These are phyloP conservation scores for Hippolais icterina DNA, from an alignment of 2,113 vertebrate genomes.

Conservation along the genomic window DNA sequence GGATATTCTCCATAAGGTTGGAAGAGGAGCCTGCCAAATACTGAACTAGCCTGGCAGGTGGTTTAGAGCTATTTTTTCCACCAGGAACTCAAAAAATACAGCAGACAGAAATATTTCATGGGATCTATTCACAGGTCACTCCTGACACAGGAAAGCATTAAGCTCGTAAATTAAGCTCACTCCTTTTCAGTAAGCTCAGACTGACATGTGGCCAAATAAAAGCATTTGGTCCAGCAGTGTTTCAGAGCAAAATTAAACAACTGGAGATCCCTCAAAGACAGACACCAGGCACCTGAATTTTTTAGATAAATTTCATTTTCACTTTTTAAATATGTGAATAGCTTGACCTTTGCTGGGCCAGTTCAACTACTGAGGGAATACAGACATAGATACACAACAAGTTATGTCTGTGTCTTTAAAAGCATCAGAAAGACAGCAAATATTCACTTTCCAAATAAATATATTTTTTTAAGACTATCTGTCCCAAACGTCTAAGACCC, in stretches of 20 bases:
- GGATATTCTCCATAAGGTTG: neutral
- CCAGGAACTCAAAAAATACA: neutral
- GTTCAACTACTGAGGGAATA: neutral
- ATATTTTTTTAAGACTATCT: neutral
- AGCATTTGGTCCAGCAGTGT: neutral
- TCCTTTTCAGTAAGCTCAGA: neutral
- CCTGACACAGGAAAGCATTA: neutral
- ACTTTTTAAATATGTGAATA: neutral
- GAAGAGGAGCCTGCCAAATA: neutral
- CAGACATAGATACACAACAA: neutral
- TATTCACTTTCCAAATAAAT: neutral
- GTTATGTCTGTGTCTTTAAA: neutral
- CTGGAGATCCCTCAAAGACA: neutral
- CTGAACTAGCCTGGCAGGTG: neutral
- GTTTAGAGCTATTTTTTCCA: neutral
- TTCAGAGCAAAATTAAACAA: neutral
- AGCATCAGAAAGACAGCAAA: neutral
- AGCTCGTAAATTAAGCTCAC: neutral
- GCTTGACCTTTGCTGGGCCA: neutral
- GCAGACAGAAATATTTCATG: neutral
- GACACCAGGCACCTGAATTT: neutral
- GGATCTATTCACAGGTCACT: neutral
- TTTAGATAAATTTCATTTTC: neutral
- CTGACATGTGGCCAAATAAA: neutral
- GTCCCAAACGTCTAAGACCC: fast-evolving